Percentiles rank a stretch among this genome's conserved stretches.
phyloP scores from a whole-genome alignment of 2,113 vertebrate species.

The Apistogramma diplotaenia region DNA sequence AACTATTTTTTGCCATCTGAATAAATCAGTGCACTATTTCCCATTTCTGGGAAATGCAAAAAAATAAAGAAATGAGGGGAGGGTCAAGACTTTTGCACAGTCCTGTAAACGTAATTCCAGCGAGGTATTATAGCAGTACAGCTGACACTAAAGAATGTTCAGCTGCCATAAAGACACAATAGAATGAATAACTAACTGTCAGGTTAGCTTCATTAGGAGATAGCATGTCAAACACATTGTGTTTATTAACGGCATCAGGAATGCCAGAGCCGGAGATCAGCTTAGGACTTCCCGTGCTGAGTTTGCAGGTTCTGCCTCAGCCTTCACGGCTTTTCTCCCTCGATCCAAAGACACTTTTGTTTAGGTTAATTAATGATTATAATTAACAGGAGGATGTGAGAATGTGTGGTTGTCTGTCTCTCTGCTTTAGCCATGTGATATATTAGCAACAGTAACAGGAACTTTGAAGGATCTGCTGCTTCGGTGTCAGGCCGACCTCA shows the following conservation, averaged over 20 bases:
- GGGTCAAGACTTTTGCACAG: not conserved
- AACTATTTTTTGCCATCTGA: no score
- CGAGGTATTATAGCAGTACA: not conserved
- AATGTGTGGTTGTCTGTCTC: not conserved
- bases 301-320: not conserved
- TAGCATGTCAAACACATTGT: not conserved
- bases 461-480: not conserved
- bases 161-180: not conserved
- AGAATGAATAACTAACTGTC: not conserved
- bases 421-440: not conserved
- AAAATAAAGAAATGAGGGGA: no score
- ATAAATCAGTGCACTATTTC: no score
- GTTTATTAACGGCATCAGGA: no score
- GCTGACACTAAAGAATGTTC: not conserved
- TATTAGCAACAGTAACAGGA: fast-evolving
- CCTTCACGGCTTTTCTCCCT: fast-evolving
- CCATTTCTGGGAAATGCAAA: no score
- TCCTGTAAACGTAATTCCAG: not conserved
- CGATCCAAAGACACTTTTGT: not conserved
- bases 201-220: not conserved
- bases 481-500: not conserved
- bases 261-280: no score
- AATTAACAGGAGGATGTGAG: not conserved
- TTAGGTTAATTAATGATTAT: not conserved
- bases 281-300: not conserved